A percentile compares a stretch with the other conserved stretches of the same genome.
phyloP scores from a whole-genome alignment of 2,113 vertebrate species.

The Ammospiza caudacuta region DNA sequence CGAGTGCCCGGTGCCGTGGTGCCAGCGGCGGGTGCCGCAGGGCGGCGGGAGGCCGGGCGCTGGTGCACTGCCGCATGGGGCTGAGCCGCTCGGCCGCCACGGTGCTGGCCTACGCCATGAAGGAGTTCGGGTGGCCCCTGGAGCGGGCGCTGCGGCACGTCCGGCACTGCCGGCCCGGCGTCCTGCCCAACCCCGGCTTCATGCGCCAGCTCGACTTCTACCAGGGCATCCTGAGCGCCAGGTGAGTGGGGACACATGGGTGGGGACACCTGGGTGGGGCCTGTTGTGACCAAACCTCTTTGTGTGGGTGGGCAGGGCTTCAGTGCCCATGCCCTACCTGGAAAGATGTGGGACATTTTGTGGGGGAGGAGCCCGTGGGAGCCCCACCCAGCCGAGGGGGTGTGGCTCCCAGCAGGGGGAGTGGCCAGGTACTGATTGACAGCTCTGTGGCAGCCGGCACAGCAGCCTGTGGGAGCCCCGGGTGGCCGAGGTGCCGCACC shows the following conservation, averaged over 20 bases:
- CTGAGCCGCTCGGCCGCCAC: constrained; percentile 93
- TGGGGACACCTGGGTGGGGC: no score
- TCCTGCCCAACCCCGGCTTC: constrained; percentile 92
- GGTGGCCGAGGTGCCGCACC: fast-evolving
- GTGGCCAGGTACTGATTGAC: background rate
- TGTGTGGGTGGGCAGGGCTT: fast-evolving
- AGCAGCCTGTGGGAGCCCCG: constrained; percentile 73
- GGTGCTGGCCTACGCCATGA: constrained; percentile 92
- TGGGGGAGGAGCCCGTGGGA: background rate
- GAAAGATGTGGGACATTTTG: no score
- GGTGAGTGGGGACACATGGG: constrained; percentile 66
- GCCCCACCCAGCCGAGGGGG: background rate
- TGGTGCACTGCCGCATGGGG: constrained; percentile 98
- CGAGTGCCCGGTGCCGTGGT: fast-evolving
- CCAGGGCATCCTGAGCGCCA: constrained; percentile 90
- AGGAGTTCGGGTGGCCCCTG: constrained; percentile 86
- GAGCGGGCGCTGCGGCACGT: constrained; percentile 82
- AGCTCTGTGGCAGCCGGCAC: constrained; percentile 63
- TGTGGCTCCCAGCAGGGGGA: background rate
- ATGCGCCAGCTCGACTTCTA: constrained; percentile 92
- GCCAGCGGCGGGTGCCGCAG: constrained; percentile 48
- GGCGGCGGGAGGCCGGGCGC: constrained; percentile 76
- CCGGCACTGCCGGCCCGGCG: constrained; percentile 79
- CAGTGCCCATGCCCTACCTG: fast-evolving
- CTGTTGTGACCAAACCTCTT: fast-evolving